phyloP scores from a whole-genome alignment of 2,113 vertebrate species.

The Meleagris gallopavo region DNA sequence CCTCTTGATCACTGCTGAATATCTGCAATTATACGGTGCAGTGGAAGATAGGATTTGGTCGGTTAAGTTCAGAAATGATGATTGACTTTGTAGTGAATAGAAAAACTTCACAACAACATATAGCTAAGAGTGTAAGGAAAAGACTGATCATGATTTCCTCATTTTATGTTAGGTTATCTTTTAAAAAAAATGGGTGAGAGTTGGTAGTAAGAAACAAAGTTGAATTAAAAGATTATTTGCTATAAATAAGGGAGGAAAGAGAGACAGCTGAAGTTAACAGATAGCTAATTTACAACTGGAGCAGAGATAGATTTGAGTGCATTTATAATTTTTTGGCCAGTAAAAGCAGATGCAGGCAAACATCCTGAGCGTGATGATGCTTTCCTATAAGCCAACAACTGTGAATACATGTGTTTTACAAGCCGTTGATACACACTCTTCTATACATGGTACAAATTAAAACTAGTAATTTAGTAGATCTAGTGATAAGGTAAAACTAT shows the following conservation, averaged over 20 bases:
- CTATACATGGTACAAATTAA: not conserved
- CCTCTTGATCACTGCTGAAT: not conserved
- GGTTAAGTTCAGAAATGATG: not conserved
- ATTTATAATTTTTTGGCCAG: not conserved
- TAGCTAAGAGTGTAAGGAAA: not conserved
- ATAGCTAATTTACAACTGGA: not conserved
- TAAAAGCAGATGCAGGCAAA: not conserved
- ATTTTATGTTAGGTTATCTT: not conserved
- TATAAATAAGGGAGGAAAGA: not conserved
- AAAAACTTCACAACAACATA: not conserved
- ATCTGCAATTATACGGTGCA: not conserved
- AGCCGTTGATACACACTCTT: not conserved
- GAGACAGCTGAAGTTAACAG: not conserved
- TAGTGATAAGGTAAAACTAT: not conserved
- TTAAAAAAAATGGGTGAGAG: not conserved
- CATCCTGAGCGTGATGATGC: not conserved
- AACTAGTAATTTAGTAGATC: not conserved
- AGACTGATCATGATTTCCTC: not conserved
- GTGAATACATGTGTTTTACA: not conserved
- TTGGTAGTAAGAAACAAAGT: not conserved
- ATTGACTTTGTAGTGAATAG: not conserved
- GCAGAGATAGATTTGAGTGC: not conserved
- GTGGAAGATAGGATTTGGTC: not conserved
- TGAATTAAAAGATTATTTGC: not conserved
- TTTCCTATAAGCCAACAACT: not conserved